phyloP scores from a whole-genome alignment of 2,797 vertebrate genomes.

The Chloroceryle inda region DNA sequence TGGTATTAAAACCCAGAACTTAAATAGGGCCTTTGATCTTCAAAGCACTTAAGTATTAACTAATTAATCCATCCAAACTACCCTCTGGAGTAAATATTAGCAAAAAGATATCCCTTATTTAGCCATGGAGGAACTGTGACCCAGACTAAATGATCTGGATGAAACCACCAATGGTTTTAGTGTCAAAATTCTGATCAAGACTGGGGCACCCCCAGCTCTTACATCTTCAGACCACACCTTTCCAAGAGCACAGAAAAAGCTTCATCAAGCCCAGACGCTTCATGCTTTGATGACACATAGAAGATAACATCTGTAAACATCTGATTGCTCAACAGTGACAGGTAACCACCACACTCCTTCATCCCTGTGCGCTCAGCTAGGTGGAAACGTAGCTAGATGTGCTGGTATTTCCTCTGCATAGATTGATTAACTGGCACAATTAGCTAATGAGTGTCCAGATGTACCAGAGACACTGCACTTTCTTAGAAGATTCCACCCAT shows the following conservation, averaged over 20 bases:
- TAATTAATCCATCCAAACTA: conserved; percentile 31
- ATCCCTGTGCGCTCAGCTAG: background rate
- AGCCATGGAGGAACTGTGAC: background rate
- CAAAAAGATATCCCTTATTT: background rate
- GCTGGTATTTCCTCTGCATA: background rate
- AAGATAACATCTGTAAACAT: background rate
- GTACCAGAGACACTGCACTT: background rate
- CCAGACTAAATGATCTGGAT: background rate
- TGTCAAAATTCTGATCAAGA: background rate
- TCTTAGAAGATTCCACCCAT: background rate
- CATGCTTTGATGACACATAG: background rate
- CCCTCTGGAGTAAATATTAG: background rate
- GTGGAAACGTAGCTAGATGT: background rate
- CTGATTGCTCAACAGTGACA: background rate
- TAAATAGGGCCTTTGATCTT: conserved; percentile 38
- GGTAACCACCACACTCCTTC: background rate
- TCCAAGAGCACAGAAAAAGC: background rate
- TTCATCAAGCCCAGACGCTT: background rate
- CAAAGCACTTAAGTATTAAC: conserved; percentile 35
- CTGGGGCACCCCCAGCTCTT: background rate
- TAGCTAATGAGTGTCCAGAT: background rate
- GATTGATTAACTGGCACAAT: background rate
- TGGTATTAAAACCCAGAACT: conserved; percentile 22
- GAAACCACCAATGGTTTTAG: background rate
- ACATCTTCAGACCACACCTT: background rate